Evolutionary conservation across 2,113 vertebrate species (phyloP), one percentile per base, ranked within the genome.

Genomic region (Phainopepla nitens): DNA sequence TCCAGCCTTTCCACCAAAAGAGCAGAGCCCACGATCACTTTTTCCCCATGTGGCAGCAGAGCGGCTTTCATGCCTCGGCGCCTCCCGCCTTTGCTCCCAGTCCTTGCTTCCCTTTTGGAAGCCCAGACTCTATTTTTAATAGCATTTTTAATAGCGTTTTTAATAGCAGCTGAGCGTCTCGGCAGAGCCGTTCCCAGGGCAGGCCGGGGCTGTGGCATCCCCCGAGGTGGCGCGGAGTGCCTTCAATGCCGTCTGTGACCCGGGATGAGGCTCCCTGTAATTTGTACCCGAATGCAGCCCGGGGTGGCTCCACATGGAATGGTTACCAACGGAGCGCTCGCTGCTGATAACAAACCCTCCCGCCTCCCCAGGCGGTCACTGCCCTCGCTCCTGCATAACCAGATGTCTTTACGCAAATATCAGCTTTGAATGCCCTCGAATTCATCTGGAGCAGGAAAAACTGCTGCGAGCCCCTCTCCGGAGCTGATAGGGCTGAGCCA

Each of bases 131-230:
- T 83, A 1, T 53, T 89, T 39, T 39, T 39, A 9, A 39, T 39
- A 39, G 39, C 12, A 39, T 39, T 39, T 39, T 39, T 39, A 39
- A 39, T 39, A 39, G 39, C 39, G 12, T 39, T 39, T 39, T 39
- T 39, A 39, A 39, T 12, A 39, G 39, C 39, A 39, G 9, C 93
- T 42, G 49, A 70, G 42, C 0, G 79, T 92, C 94, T 93, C 17
- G 45, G 95, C 93, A 53, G 95, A 87, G 93, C 93, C 5, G 62
- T 89, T 92, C 94, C 91, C 94, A 88, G 76, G 89, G 54, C 24
- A 21, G 82, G 86, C 60, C 24, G 35, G 49, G 68, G 72, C 87
- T 77, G 68, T 23, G 83, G 79, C 61, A 76, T 75, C 15, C 62
- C 93, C 89, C 8, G 53, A 29, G 89, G 93, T 82, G 87, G n/a